Evolutionary conservation across 2,797 vertebrate species (phyloP).

Genomic region (Mus spretus): DNA sequence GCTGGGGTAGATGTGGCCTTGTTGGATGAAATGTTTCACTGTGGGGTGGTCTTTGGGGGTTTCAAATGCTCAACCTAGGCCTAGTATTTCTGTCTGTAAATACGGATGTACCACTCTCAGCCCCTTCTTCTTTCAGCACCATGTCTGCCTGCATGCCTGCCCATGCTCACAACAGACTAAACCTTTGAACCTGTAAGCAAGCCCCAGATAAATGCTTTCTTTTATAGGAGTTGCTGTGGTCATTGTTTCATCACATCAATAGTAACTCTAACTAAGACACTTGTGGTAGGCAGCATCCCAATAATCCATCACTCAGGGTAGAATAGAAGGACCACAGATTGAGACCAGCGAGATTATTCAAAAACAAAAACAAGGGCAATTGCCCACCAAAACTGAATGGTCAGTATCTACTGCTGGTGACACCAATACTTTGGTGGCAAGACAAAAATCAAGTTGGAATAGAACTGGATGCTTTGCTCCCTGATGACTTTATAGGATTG

Average conservation of each 20-base stretch:
- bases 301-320: background rate
- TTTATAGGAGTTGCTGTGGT: background rate
- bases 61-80: background rate
- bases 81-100: background rate
- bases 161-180: background rate
- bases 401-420: background rate
- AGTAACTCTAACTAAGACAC: background rate
- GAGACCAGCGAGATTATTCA: background rate
- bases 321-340: background rate
- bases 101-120: background rate
- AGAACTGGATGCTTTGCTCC: background rate
- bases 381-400: background rate
- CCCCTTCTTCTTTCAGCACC: background rate
- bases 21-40: background rate
- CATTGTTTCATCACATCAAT: background rate
- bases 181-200: background rate
- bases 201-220: background rate
- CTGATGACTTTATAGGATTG: background rate
- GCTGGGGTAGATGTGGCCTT: background rate
- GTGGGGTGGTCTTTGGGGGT: background rate
- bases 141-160: background rate
- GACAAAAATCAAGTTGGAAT: background rate
- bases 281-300: background rate
- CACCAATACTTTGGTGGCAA: background rate
- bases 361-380: background rate